Conservation (phyloP, 2,888 invertebrate species). For the Cyclophora punctaria region DNA sequence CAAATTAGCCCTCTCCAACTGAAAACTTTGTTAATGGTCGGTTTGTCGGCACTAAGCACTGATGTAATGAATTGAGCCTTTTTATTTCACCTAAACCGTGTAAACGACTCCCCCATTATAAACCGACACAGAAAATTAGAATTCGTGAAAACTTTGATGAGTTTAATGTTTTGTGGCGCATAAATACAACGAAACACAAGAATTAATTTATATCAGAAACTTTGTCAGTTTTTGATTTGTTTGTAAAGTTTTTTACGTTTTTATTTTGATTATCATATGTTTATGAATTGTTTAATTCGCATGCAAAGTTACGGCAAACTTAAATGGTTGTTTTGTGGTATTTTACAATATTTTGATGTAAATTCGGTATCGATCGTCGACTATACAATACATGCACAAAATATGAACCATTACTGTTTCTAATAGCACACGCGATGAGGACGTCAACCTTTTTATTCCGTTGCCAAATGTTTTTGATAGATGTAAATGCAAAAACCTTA, state of each 20-base stretch:
- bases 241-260: slow-evolving; percentile 1
- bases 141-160: slow-evolving; percentile 18
- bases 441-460: slow-evolving; percentile 22
- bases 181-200: slow-evolving; percentile 7
- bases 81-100: slow-evolving; percentile 3
- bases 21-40: slow-evolving; percentile 28
- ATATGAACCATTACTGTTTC: slow-evolving; percentile 6
- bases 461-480: not conserved
- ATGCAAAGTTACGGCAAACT: slow-evolving; percentile 33
- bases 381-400: slow-evolving; percentile 21
- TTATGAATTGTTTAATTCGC: not conserved
- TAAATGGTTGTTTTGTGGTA: slow-evolving; percentile 29
- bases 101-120: slow-evolving; percentile 14
- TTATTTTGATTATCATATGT: slow-evolving; percentile 7
- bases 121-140: slow-evolving; percentile 15
- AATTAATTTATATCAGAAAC: slow-evolving; percentile 10
- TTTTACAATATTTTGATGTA: slow-evolving; percentile 41
- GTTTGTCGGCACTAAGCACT: slow-evolving; percentile 23
- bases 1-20: not conserved
- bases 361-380: slow-evolving; percentile 36
- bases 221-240: slow-evolving; percentile 6
- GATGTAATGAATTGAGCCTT: slow-evolving; percentile 43
- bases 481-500: not conserved
- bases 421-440: slow-evolving; percentile 35
- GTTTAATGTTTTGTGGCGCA: slow-evolving; percentile 7